Evolutionary conservation across 2,888 invertebrate species (phyloP), one percentile per base, ranked within the genome.

Genomic region (Hirtodrosophila trivittata): DNA sequence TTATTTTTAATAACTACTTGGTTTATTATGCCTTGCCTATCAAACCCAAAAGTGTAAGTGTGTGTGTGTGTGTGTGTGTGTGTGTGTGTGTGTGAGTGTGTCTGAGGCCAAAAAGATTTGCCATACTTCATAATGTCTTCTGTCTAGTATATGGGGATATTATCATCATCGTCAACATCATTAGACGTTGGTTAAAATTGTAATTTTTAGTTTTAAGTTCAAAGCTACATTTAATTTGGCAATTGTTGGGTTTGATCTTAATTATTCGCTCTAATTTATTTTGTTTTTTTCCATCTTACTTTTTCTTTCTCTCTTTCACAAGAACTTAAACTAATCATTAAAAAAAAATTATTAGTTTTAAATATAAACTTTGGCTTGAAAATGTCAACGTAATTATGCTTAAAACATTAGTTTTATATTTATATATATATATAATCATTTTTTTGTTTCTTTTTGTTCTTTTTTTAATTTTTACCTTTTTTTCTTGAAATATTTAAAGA

Each of bases 201-300:
- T 77, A 46, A 74, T 66, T 66, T 77, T 75, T 75, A 75, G 70
- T 82, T 82, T 78, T 84, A 84, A 85, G 73, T 86, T 88, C 88
- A 90, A 90, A 90, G 89, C 90, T 90, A 90, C 88, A 85, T 84
- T 83, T 88, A 89, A 89, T 89, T 89, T 89, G 90, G 90, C 89
- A 90, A 90, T 90, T 89, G 88, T 89, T 90, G 90, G 90, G 89
- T 90, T 88, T 86, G 86, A 88, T 87, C 87, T 86, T 54, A 63
- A 75, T 71, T 66, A 63, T 62, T 77, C 38, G 43, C 43, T 50
- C 16, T 37, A 51, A 43, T 51, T 60, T 55, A 51, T 49, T 46
- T 39, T 35, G 37, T 8, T 42, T 60, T 63, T 55, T 56, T 58
- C 46, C 16, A 42, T 42, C 14, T 21, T 38, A 13, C 45, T 33